A percentile compares a stretch with the other conserved stretches of the same genome.
Evolutionary conservation across 2,888 invertebrate species (phyloP).

Genomic region (Coelogynopora nodosa): DNA sequence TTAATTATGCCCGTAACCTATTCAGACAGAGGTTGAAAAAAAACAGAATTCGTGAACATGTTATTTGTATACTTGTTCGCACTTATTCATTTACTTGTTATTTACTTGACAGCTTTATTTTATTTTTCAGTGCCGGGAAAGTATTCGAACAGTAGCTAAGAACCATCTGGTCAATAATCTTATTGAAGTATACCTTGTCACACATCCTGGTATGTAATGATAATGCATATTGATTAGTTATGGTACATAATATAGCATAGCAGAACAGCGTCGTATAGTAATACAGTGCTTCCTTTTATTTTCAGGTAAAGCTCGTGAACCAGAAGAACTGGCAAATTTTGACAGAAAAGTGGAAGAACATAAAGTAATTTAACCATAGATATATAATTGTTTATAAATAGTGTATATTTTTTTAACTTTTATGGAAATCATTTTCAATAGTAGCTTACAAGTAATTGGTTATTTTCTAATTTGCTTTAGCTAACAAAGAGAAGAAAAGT

Average conservation of each 20-base stretch:
- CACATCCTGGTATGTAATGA: constrained; percentile 47
- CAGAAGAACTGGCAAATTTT: not conserved
- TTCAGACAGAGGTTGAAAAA: not conserved
- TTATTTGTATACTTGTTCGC: too few relatives aligned
- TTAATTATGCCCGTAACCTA: too few relatives aligned
- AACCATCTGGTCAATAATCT: constrained; percentile 60
- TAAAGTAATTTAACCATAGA: not conserved
- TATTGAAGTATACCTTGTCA: constrained; percentile 57
- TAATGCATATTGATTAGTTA: not conserved
- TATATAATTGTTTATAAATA: not conserved
- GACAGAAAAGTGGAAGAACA: not conserved
- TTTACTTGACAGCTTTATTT: not conserved
- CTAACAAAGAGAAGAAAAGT: too few relatives aligned
- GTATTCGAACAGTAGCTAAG: constrained; percentile 58
- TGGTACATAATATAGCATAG: too few relatives aligned
- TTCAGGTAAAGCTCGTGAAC: not conserved
- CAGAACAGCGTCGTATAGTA: too few relatives aligned
- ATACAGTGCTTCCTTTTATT: not conserved
- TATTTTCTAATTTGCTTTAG: too few relatives aligned
- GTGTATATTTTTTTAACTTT: too few relatives aligned
- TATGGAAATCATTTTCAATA: not conserved
- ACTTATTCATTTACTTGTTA: not conserved
- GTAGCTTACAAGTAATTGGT: too few relatives aligned
- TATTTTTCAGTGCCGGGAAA: constrained; percentile 55
- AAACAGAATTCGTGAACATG: too few relatives aligned